A percentile compares a stretch with the other conserved stretches of the same genome.
Evolutionary conservation across 1,140 invertebrate genomes (phyloP).

Genomic region (Drosophila burlai): DNA sequence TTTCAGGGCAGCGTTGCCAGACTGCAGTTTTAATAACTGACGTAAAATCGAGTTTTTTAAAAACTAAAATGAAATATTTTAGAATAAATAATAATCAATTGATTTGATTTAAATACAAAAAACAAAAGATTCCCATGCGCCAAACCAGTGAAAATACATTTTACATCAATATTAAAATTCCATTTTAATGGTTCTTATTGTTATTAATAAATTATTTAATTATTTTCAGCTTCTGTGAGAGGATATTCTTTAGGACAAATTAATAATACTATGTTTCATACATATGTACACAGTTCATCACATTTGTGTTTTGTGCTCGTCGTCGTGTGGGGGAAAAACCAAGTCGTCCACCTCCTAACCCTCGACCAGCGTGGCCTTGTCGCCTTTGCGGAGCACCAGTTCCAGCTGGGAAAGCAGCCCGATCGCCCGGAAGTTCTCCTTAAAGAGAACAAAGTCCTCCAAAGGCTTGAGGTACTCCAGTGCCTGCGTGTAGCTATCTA

Average conservation of each 20-base stretch:
- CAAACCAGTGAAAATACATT: background rate
- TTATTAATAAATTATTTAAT: constrained; percentile 69
- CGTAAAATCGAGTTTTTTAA: no score
- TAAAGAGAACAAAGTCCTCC: constrained; percentile 81
- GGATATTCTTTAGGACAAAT: constrained; percentile 24
- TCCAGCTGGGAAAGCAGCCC: constrained; percentile 78
- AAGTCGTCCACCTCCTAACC: constrained; percentile 26
- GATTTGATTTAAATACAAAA: background rate
- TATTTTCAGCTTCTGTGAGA: constrained; percentile 59
- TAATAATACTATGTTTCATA: constrained; percentile 70
- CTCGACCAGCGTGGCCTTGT: constrained; percentile 68
- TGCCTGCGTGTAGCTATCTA: constrained; percentile 73
- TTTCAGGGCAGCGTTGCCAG: background rate
- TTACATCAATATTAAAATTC: constrained; percentile 10
- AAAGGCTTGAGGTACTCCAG: constrained; percentile 77
- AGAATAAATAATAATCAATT: no score
- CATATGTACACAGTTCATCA: constrained; percentile 76
- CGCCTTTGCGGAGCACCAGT: constrained; percentile 70
- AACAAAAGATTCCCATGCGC: background rate
- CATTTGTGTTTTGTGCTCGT: constrained; percentile 66
- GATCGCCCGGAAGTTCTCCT: constrained; percentile 81
- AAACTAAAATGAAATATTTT: no score
- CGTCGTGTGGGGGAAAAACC: background rate
- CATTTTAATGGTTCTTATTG: constrained; percentile 23
- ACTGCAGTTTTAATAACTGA: background rate